Conservation (phyloP, 2,113 vertebrate genomes). For the Rhinogobius similis region DNA sequence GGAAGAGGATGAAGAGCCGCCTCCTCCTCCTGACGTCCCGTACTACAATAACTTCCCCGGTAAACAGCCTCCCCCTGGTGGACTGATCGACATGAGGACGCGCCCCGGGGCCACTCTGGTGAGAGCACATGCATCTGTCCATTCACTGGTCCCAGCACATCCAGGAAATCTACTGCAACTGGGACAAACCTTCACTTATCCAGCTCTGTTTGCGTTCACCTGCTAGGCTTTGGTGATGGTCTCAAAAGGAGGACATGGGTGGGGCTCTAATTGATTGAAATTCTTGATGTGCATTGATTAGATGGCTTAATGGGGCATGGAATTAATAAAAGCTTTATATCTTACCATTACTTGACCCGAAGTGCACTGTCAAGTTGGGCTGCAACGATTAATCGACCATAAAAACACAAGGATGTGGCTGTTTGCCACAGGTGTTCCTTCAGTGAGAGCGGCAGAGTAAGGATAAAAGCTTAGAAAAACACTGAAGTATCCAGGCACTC, state of each 20-base stretch:
- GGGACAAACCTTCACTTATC: not conserved
- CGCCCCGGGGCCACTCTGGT: slow-evolving; percentile 89
- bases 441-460: no score
- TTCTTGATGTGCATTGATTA: no score
- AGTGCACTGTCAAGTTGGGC: no score
- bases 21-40: slow-evolving; percentile 86
- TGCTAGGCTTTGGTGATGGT: not conserved
- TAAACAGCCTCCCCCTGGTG: slow-evolving; percentile 94
- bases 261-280: no score
- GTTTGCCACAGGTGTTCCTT: no score
- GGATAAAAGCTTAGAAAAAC: no score
- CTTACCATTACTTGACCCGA: no score
- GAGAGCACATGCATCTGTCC: slow-evolving; percentile 33
- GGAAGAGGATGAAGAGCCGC: slow-evolving; percentile 87
- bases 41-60: slow-evolving; percentile 98
- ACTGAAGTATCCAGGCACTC: no score
- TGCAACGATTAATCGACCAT: no score
- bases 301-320: no score
- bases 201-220: not conserved
- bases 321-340: no score
- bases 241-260: not conserved
- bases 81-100: slow-evolving; percentile 90
- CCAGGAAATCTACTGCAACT: not conserved
- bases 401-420: no score
- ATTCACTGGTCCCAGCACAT: slow-evolving; percentile 12